These are phyloP conservation scores for Diachasma alloeum DNA, from an alignment of 1,140 invertebrate species.

Conservation along the genomic window DNA sequence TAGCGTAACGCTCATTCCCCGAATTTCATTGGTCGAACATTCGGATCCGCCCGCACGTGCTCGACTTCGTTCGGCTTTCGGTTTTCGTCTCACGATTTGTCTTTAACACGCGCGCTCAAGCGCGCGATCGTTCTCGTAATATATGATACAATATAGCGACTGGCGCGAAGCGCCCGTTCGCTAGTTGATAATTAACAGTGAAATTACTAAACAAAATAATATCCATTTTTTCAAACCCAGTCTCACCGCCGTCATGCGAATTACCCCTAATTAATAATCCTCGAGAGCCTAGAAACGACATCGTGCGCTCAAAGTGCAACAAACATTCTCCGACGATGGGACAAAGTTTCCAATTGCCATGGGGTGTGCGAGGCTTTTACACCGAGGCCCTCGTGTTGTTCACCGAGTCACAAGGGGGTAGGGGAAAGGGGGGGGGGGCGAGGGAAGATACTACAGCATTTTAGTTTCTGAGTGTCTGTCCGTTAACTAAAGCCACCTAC, in stretches of 20 bases:
- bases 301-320: background rate
- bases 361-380: background rate
- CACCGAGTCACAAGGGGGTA: background rate
- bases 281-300: background rate
- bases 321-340: background rate
- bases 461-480: slow-evolving; percentile 2
- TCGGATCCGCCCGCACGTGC: no score
- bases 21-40: no score
- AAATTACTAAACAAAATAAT: no score
- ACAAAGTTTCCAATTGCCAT: slow-evolving; percentile 1
- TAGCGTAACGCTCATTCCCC: no score
- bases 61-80: no score
- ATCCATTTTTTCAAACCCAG: no score
- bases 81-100: no score
- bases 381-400: background rate
- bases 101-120: no score
- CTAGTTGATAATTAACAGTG: no score
- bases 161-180: no score
- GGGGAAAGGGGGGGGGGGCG: background rate
- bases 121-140: no score
- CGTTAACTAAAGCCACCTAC: background rate
- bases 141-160: no score
- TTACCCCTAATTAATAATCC: background rate
- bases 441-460: background rate
- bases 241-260: background rate